phyloP scores from a whole-genome alignment of 2,797 vertebrate species.

The Enteromius argenteus region DNA sequence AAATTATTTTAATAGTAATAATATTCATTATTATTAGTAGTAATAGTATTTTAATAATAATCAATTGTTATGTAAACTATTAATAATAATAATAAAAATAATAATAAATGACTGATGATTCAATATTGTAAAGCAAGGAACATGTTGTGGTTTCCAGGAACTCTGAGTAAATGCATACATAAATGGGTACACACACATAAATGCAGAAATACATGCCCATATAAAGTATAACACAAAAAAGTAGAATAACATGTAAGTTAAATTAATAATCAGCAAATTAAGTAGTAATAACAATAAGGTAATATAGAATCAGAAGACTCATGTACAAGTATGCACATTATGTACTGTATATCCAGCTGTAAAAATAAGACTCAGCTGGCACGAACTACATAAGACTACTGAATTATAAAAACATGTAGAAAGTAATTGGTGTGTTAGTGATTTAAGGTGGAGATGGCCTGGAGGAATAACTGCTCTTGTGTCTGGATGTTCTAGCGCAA shows the following conservation, averaged over 20 bases:
- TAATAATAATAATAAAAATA: neutral
- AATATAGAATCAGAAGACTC: neutral
- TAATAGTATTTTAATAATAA: too few relatives aligned
- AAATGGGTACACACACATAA: too few relatives aligned
- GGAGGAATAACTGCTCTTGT: neutral
- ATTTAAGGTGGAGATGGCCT: neutral
- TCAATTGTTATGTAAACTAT: too few relatives aligned
- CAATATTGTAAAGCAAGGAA: neutral
- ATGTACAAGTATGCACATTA: neutral
- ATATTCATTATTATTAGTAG: too few relatives aligned
- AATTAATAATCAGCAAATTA: neutral
- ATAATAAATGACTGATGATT: neutral
- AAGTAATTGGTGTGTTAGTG: neutral
- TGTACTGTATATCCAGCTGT: neutral
- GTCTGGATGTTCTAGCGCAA: neutral
- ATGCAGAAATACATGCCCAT: too few relatives aligned
- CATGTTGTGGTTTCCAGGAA: too few relatives aligned
- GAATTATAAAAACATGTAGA: neutral
- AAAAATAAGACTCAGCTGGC: neutral
- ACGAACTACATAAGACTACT: neutral
- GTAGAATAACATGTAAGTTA: neutral
- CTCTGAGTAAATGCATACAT: too few relatives aligned
- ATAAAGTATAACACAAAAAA: neutral
- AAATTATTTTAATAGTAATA: neutral
- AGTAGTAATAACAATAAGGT: neutral